Base-by-base conservation (phyloP, 2,113 vertebrate genomes). In the Ammodytes marinus region DNA sequence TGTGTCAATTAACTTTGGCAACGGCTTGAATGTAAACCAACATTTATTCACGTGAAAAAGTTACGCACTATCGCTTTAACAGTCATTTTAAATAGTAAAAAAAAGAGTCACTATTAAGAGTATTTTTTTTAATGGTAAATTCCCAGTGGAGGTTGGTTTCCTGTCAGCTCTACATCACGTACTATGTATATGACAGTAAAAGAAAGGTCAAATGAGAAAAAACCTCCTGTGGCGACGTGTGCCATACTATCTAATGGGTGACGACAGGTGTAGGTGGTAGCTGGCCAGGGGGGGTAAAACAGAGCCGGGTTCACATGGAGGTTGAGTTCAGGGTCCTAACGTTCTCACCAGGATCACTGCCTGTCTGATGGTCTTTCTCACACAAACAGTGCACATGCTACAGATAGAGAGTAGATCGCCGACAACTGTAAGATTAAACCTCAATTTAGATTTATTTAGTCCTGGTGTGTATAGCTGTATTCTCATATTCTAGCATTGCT, bases 161-260 rank as follows among this genome's bases (percentile, higher is more conserved):
- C 57, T 13, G 65, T n/a, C 53, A n/a, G 50, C 66, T 77, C 50
- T 77, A 37, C 53, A 64, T 76, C 17, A n/a, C 53, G 63, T 43
- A 5, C n/a, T n/a, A n/a, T n/a, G n/a, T 71, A 27, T 46, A 71
- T 69, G 67, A 49, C 77, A 59, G 63, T 66, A 58, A 80, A n/a
- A 43, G 17, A 87, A 80, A 87, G 85, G 86, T 91, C 78, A 90
- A 70, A 86, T 37, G 57, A 64, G 7, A 40, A 75, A 59, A 76
- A 27, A 19, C 40, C 8, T 65, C 83, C 80, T 77, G 63, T 54
- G 57, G 78, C 0, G 66, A 12, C 58, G 47, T 66, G 55, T 49
- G 63, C 50, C 47, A 17, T 65, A 72, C n/a, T 54, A 13, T 52
- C 19, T 88, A 84, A 89, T 77, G 77, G 74, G 35, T 69, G 73